Base-by-base conservation (phyloP, 2,888 invertebrate genomes). In the Euclidia mi region DNA sequence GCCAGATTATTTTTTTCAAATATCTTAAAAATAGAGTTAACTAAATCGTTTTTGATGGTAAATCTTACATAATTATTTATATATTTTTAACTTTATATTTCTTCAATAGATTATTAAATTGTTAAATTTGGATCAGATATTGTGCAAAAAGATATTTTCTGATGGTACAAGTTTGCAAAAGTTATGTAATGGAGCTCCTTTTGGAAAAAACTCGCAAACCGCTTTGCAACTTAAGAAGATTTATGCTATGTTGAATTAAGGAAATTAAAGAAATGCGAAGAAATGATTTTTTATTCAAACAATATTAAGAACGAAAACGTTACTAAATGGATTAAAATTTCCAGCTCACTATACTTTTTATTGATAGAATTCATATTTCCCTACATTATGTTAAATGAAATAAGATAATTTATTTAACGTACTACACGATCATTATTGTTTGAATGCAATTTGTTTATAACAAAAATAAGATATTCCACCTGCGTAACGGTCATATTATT, bases 401-500 rank as follows among this genome's bases (percentile, higher is more conserved):
- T 31, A 2, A 31, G 31, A 31, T 31, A 4, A 31, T 31, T 31
- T 31, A 31, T 31, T 31, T 7, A 31, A 7, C 3, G 10, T 31
- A 31, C 31, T n/a, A 31, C 31, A 31, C 31, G 31, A 31, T 6
- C 31, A 31, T 31, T 10, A 31, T 31, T 31, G 31, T 31, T 31
- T 31, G n/a, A 31, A 31, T 31, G 31, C 31, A 31, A 31, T 4
- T 31, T 31, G 31, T 31, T 31, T 31, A 31, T 31, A 2, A 31
- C 10, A 31, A 17, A 18, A 18, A 15, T 38, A 18, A 38, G 17
- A 9, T n/a, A 18, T 31, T 37, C 45, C 40, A 32, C 42, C 15
- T 45, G 43, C 56, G 52, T 55, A 45, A 50, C 44, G 46, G 56
- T 44, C 20, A 40, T 49, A 43, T 50, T 28, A 53, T 31, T 31